These are phyloP conservation scores for Sussaba pulchella DNA, from an alignment of 2,888 invertebrate species.

Conservation along the genomic window DNA sequence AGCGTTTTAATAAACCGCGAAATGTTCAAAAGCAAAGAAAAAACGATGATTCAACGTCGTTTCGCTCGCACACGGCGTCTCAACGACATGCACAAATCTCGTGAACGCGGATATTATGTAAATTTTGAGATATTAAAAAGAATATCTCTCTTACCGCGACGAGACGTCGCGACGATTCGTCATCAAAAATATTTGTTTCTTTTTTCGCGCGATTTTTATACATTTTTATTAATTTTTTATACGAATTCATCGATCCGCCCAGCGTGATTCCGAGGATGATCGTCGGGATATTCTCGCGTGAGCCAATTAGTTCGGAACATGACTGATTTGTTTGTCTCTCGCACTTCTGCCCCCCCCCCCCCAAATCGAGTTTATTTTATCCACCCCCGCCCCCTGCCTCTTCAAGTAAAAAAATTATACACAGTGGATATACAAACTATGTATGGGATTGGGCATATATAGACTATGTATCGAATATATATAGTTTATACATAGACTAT, in stretches of 20 bases:
- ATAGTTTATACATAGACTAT: too few species aligned
- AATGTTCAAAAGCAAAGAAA: slow-evolving; percentile 44
- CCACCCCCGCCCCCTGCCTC: too few species aligned
- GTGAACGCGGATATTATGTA: slow-evolving; percentile 9
- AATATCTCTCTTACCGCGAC: slow-evolving; percentile 3
- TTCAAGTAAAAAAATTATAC: too few species aligned
- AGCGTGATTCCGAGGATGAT: too few species aligned
- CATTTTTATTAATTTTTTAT: too few species aligned
- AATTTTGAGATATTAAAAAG: slow-evolving; percentile 15
- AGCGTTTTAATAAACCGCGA: slow-evolving; percentile 50
- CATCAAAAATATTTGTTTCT: slow-evolving; percentile 10
- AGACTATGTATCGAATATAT: too few species aligned
- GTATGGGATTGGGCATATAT: too few species aligned
- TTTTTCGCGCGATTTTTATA: not conserved
- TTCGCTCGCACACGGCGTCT: slow-evolving; percentile 1
- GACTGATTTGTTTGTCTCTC: slow-evolving; percentile 7
- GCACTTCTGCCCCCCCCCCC: too few species aligned
- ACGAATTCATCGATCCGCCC: too few species aligned
- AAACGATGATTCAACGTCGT: slow-evolving; percentile 53
- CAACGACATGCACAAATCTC: not conserved
- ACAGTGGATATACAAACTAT: too few species aligned
- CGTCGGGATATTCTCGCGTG: too few species aligned
- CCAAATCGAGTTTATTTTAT: not conserved
- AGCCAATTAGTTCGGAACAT: not conserved
- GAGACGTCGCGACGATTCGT: slow-evolving; percentile 17